Evolutionary conservation across 2,888 invertebrate genomes (phyloP).

Genomic region (Drosophila merina): DNA sequence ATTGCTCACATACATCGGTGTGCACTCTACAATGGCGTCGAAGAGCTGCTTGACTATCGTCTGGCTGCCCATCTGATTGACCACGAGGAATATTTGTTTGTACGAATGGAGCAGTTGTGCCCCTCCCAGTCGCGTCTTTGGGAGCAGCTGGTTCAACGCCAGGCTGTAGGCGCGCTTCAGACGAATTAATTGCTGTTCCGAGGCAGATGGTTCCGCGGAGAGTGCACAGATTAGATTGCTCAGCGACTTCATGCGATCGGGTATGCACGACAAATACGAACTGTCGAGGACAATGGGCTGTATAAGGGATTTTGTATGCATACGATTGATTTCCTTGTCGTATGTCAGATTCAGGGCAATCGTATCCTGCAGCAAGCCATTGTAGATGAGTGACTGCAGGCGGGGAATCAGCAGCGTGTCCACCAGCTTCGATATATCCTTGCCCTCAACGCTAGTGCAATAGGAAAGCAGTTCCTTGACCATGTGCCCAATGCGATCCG

Average conservation of each 20-base stretch:
- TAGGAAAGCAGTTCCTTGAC: constrained; percentile 41
- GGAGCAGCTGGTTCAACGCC: constrained; percentile 40
- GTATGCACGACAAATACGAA: constrained; percentile 46
- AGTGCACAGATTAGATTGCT: not conserved
- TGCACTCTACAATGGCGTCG: constrained; percentile 62
- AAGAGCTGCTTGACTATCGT: constrained; percentile 67
- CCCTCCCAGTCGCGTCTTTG: not conserved
- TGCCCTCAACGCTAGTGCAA: constrained; percentile 23
- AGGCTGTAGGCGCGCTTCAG: constrained; percentile 38
- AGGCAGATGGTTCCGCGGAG: not conserved
- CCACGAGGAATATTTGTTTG: constrained; percentile 50
- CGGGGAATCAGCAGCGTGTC: constrained; percentile 62
- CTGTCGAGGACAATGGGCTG: constrained; percentile 63
- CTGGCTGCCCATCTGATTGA: constrained; percentile 75
- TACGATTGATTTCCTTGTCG: not conserved
- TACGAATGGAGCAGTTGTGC: constrained; percentile 41
- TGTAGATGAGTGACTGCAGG: constrained; percentile 67
- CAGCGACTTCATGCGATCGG: constrained; percentile 36
- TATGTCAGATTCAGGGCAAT: constrained; percentile 22
- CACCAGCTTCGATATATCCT: constrained; percentile 2
- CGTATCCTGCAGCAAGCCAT: constrained; percentile 65
- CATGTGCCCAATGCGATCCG: constrained; percentile 48
- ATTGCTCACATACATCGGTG: constrained; percentile 56
- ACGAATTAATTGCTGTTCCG: constrained; percentile 32
- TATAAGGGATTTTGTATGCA: constrained; percentile 2